Evolutionary conservation across 2,113 vertebrate species (phyloP).

Genomic region (Pachypanchax playfairii): DNA sequence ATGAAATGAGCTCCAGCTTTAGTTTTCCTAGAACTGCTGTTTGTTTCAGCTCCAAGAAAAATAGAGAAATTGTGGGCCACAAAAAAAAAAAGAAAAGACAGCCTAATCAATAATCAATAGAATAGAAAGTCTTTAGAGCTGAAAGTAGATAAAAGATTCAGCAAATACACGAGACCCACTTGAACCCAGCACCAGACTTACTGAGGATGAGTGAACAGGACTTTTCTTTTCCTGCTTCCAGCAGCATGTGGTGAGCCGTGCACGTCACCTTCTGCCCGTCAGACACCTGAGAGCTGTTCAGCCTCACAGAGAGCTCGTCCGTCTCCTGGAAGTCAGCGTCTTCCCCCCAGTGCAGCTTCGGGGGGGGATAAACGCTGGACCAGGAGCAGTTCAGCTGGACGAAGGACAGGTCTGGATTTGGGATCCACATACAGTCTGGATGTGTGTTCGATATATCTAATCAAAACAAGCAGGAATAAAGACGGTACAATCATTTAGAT

Average conservation of each 20-base stretch:
- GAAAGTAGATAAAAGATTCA: constrained; percentile 4
- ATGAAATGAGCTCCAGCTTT: no score
- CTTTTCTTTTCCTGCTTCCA: constrained; percentile 26
- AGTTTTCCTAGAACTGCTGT: no score
- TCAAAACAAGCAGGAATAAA: constrained; percentile 1
- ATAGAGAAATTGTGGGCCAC: no score
- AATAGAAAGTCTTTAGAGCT: no score
- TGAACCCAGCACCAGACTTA: constrained; percentile 75
- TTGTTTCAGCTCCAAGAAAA: no score
- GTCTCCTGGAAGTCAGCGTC: constrained; percentile 17
- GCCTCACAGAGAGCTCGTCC: constrained; percentile 62
- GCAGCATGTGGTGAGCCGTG: constrained; percentile 65
- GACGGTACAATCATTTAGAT: no score
- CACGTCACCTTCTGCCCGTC: constrained; percentile 82
- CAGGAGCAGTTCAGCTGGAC: constrained; percentile 86
- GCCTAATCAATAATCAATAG: no score
- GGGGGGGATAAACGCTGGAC: constrained; percentile 84
- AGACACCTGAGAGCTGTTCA: constrained; percentile 79
- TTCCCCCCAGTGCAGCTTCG: constrained; percentile 82
- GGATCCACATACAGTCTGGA: constrained; percentile 79
- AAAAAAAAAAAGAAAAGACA: no score
- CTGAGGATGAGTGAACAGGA: constrained; percentile 82
- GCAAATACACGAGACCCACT: constrained; percentile 4
- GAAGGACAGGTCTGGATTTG: background rate
- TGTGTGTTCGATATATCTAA: constrained; percentile 78